phyloP scores from a whole-genome alignment of 2,113 vertebrate genomes.

The Eleginops maclovinus region DNA sequence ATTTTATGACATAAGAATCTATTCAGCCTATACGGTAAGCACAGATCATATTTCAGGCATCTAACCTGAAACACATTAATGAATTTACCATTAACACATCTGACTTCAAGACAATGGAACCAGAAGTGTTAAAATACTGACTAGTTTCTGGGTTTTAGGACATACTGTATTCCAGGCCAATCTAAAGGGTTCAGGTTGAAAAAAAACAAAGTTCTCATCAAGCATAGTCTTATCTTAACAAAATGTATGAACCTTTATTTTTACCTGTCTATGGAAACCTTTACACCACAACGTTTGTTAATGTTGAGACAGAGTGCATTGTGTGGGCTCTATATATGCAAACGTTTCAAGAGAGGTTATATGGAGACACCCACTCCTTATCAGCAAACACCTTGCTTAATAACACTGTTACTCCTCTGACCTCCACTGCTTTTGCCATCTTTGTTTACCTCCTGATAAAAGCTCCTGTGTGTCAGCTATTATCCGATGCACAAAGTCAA shows the following conservation, averaged over 20 bases:
- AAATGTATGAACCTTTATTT: neutral
- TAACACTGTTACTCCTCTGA: slow-evolving; percentile 29
- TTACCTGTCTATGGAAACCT: neutral
- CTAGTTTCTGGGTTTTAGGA: too few relatives aligned
- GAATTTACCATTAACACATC: too few relatives aligned
- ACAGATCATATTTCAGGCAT: too few relatives aligned
- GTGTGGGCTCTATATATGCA: neutral
- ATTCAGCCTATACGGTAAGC: too few relatives aligned
- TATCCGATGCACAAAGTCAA: slow-evolving; percentile 54
- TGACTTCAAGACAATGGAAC: too few relatives aligned
- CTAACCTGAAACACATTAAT: too few relatives aligned
- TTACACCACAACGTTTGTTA: neutral
- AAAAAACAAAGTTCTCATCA: too few relatives aligned
- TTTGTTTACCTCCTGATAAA: slow-evolving; percentile 55
- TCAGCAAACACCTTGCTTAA: slow-evolving; percentile 3
- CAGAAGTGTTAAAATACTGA: too few relatives aligned
- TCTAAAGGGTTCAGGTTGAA: too few relatives aligned
- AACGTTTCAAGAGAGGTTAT: neutral
- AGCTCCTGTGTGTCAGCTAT: slow-evolving; percentile 27
- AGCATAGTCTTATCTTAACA: neutral
- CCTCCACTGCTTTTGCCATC: slow-evolving; percentile 22
- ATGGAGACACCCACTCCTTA: neutral
- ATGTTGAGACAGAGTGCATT: neutral
- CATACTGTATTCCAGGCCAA: too few relatives aligned
- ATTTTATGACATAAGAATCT: too few relatives aligned